These are phyloP conservation scores for Notechis scutatus DNA, from an alignment of 2,113 vertebrate species.

Conservation along the genomic window DNA sequence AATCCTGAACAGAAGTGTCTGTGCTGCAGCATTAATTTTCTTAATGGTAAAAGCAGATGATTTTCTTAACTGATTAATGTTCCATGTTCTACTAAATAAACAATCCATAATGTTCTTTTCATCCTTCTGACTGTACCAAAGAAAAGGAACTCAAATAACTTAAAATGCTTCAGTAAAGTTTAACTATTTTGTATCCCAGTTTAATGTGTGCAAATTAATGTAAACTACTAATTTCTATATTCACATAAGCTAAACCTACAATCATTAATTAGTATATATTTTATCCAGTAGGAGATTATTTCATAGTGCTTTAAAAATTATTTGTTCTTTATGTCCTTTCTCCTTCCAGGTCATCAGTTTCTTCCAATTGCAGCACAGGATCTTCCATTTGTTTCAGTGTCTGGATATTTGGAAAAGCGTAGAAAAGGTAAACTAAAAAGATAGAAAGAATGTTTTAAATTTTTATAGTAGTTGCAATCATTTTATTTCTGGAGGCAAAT, in stretches of 20 bases:
- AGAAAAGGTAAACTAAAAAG: constrained; percentile 79
- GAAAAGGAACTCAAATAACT: neutral
- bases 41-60: neutral
- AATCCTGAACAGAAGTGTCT: neutral
- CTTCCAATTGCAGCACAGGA: constrained; percentile 88
- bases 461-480: neutral
- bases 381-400: constrained; percentile 83
- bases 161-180: neutral
- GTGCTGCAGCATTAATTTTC: neutral
- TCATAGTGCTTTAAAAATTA: constrained; percentile 18
- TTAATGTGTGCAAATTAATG: neutral
- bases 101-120: neutral
- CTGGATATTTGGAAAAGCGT: constrained; percentile 93
- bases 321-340: constrained; percentile 11
- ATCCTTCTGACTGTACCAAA: neutral
- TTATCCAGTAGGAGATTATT: neutral
- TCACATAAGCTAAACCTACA: neutral
- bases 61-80: neutral
- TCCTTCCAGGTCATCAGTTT: constrained; percentile 77
- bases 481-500: neutral
- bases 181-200: neutral
- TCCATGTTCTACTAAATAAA: neutral
- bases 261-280: neutral
- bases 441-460: neutral
- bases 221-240: neutral